Percentiles rank a stretch among this genome's conserved stretches.
These are phyloP conservation scores for Frieseomelitta varia DNA, from an alignment of 1,140 invertebrate genomes.

Conservation along the genomic window DNA sequence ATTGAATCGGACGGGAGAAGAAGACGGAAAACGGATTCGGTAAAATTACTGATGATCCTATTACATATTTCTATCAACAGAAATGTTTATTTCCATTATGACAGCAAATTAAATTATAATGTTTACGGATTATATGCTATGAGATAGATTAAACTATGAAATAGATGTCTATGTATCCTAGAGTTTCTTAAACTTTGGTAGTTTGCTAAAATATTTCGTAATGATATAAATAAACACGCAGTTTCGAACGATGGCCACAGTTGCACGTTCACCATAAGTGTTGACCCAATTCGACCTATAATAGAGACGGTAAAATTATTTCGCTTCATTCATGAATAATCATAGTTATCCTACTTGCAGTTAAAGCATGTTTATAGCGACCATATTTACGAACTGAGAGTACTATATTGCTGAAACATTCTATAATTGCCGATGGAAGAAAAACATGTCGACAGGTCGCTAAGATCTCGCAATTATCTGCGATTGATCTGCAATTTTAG, in stretches of 20 bases:
- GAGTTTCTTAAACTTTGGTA: constrained; percentile 23
- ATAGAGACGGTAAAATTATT: background rate
- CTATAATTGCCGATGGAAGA: background rate
- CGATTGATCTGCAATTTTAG: background rate
- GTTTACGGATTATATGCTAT: background rate
- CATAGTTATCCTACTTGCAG: background rate
- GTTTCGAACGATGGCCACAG: background rate
- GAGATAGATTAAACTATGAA: background rate
- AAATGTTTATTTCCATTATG: constrained; percentile 18
- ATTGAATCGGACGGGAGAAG: background rate
- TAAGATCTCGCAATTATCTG: background rate
- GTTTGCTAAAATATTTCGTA: constrained; percentile 12
- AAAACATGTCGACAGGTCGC: background rate
- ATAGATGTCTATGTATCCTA: background rate
- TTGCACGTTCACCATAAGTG: background rate
- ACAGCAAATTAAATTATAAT: background rate
- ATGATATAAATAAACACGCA: background rate
- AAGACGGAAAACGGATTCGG: background rate
- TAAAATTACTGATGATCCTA: background rate
- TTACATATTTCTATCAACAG: background rate
- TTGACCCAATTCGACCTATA: background rate
- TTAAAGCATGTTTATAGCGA: background rate
- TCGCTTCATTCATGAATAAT: background rate
- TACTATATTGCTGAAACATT: too few species aligned
- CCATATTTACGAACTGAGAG: background rate